Percentiles rank a stretch among this genome's conserved stretches.
These are phyloP conservation scores for Diploptera punctata DNA, from an alignment of 2,888 invertebrate genomes.

Conservation along the genomic window DNA sequence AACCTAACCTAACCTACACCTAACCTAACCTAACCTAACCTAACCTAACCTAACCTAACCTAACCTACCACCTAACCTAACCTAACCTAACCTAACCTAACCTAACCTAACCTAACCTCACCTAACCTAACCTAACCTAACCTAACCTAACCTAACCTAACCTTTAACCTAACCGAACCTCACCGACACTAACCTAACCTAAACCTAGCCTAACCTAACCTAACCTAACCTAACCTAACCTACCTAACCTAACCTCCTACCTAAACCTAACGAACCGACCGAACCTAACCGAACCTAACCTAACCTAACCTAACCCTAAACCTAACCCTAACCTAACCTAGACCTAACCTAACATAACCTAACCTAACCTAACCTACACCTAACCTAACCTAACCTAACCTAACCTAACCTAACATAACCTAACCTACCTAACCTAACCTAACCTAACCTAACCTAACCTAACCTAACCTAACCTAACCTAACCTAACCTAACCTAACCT, in stretches of 20 bases:
- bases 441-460: conserved; percentile 30
- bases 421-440: conserved; percentile 33
- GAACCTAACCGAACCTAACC: conserved; percentile 42
- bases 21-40: conserved; percentile 40
- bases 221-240: conserved; percentile 38
- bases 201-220: conserved; percentile 44
- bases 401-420: conserved; percentile 32
- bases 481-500: conserved; percentile 17
- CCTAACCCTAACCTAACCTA: conserved; percentile 21
- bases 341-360: conserved; percentile 23
- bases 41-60: conserved; percentile 40
- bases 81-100: conserved; percentile 38
- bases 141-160: conserved; percentile 40
- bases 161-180: conserved; percentile 41
- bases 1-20: conserved; percentile 45
- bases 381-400: conserved; percentile 34
- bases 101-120: conserved; percentile 36
- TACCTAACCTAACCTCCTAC: conserved; percentile 34
- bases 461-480: conserved; percentile 23
- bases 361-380: conserved; percentile 26
- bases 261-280: too few relatives aligned
- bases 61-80: conserved; percentile 26
- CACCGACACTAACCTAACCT: conserved; percentile 44
- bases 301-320: conserved; percentile 34
- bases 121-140: conserved; percentile 37